phyloP scores from a whole-genome alignment of 2,888 invertebrate genomes.

The Alloscopus bannaensis region DNA sequence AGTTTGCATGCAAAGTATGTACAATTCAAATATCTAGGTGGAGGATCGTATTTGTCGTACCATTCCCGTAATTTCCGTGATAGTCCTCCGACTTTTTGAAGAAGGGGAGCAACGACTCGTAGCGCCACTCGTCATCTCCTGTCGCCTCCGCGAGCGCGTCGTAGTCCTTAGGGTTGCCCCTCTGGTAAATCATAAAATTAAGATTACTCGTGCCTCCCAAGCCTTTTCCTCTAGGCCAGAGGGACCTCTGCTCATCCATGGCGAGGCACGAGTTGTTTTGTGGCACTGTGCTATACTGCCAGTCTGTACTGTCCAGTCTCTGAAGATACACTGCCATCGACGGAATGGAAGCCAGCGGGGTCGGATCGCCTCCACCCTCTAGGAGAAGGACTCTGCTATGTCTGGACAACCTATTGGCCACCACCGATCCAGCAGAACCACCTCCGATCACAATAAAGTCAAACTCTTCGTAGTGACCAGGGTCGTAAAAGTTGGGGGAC shows the following conservation, averaged over 20 bases:
- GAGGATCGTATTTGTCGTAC: not conserved
- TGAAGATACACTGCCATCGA: conserved; percentile 62
- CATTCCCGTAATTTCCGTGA: conserved; percentile 60
- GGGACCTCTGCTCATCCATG: conserved; percentile 53
- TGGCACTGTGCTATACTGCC: conserved; percentile 65
- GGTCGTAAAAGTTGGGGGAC: conserved; percentile 57
- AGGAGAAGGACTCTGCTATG: conserved; percentile 61
- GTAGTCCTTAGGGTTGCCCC: conserved; percentile 63
- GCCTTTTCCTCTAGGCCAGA: conserved; percentile 63
- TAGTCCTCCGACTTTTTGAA: conserved; percentile 69
- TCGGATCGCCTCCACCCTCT: conserved; percentile 67
- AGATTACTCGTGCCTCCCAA: conserved; percentile 65
- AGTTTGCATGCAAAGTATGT: not conserved
- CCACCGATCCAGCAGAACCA: conserved; percentile 63
- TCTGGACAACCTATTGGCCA: conserved; percentile 65
- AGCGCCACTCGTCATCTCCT: conserved; percentile 65
- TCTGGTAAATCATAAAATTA: conserved; percentile 67
- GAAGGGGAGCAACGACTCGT: conserved; percentile 60
- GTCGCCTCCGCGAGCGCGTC: conserved; percentile 58
- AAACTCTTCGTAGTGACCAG: conserved; percentile 60
- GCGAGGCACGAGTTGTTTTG: conserved; percentile 65
- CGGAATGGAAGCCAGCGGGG: conserved; percentile 57
- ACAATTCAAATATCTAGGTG: no score
- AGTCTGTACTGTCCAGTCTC: conserved; percentile 65
- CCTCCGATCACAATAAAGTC: conserved; percentile 66